Conservation (phyloP, 2,888 invertebrate species). For the Lasiommata megera region DNA sequence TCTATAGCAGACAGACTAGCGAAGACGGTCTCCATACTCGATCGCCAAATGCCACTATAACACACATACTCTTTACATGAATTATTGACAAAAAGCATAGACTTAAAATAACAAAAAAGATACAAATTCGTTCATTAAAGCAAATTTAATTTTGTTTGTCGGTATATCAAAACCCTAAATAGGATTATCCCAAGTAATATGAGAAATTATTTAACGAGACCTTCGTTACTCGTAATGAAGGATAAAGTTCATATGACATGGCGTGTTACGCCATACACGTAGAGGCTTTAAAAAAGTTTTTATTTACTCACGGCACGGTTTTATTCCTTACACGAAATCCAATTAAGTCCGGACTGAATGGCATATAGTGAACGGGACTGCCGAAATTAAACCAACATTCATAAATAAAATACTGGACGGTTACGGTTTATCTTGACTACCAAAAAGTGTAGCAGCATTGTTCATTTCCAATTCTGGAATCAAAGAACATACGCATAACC, state of each 20-base stretch:
- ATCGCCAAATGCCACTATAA: background rate
- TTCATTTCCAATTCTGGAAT: background rate
- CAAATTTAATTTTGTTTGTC: slow-evolving; percentile 17
- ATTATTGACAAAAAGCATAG: background rate
- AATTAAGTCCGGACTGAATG: slow-evolving; percentile 21
- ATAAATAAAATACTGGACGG: slow-evolving; percentile 16
- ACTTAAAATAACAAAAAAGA: background rate
- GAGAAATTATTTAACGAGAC: slow-evolving; percentile 28
- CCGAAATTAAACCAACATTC: slow-evolving; percentile 24
- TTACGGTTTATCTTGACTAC: slow-evolving; percentile 8
- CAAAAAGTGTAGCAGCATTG: slow-evolving; percentile 3
- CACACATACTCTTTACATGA: background rate
- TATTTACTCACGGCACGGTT: slow-evolving; percentile 19
- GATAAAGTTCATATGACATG: slow-evolving; percentile 32
- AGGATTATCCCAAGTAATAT: slow-evolving; percentile 26
- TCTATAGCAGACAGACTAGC: background rate
- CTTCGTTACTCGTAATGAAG: slow-evolving; percentile 33
- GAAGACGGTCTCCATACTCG: background rate
- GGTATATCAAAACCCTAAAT: slow-evolving; percentile 23
- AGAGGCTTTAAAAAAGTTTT: slow-evolving; percentile 16
- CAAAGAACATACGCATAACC: too few relatives aligned
- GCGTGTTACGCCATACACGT: slow-evolving; percentile 18
- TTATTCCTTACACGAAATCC: slow-evolving; percentile 26
- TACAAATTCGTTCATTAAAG: slow-evolving; percentile 2
- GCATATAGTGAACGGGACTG: slow-evolving; percentile 18